Evolutionary conservation across 2,797 vertebrate genomes (phyloP).

Genomic region (Euphonia xanthogaster): DNA sequence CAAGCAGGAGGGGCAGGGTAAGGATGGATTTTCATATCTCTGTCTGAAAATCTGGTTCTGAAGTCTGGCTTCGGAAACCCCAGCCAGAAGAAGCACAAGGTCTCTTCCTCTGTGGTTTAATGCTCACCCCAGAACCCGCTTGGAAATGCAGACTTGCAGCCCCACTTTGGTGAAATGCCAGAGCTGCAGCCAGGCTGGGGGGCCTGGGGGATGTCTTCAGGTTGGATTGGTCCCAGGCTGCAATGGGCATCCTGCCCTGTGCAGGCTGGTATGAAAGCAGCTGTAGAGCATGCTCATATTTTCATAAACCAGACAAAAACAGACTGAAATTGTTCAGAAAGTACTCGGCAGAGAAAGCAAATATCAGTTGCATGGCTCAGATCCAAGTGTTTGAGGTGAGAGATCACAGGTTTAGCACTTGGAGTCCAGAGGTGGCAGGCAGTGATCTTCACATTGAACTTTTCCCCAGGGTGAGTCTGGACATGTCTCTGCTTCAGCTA

Average conservation of each 20-base stretch:
- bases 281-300: not conserved
- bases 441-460: not conserved
- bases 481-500: not conserved
- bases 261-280: not conserved
- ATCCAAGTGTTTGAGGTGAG: not conserved
- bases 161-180: not conserved
- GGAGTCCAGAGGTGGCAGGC: not conserved
- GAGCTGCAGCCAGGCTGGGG: not conserved
- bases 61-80: not conserved
- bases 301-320: not conserved
- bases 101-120: not conserved
- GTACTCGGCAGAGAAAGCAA: not conserved
- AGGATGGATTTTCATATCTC: not conserved
- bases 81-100: not conserved
- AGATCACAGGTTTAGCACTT: not conserved
- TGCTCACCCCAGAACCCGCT: not conserved
- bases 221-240: not conserved
- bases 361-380: not conserved
- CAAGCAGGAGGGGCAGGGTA: not conserved
- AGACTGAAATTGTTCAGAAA: not conserved
- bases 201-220: fast-evolving
- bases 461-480: not conserved
- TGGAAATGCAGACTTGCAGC: not conserved
- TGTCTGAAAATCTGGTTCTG: fast-evolving
- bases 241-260: fast-evolving